Percentiles rank a stretch among this genome's conserved stretches.
Evolutionary conservation across 2,797 vertebrate genomes (phyloP).

Genomic region (Enteromius treurensis): DNA sequence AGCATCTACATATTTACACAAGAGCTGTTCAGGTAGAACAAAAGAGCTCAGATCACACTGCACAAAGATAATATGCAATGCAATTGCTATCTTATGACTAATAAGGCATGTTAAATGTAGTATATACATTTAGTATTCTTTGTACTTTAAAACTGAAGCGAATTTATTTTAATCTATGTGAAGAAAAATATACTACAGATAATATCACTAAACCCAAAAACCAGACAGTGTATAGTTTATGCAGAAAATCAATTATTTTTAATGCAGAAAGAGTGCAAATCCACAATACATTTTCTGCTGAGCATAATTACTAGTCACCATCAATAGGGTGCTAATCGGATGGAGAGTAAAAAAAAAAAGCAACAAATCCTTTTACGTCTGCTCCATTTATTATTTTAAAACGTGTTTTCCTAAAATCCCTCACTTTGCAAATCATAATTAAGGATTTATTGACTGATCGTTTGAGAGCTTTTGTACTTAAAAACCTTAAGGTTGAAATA

Average conservation of each 20-base stretch:
- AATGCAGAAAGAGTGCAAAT: constrained; percentile 54
- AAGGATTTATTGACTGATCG: constrained; percentile 66
- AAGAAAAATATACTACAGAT: too few species aligned
- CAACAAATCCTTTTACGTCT: constrained; percentile 71
- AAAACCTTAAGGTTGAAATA: constrained; percentile 67
- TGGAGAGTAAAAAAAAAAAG: constrained; percentile 61
- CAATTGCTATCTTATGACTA: constrained; percentile 70
- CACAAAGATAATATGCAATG: constrained; percentile 67
- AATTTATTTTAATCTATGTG: too few species aligned
- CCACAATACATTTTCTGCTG: constrained; percentile 58
- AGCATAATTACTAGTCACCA: constrained; percentile 63
- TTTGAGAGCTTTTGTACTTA: constrained; percentile 55
- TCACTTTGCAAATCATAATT: constrained; percentile 68
- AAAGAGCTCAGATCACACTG: constrained; percentile 66
- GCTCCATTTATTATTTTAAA: constrained; percentile 76
- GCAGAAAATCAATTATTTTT: constrained; percentile 66
- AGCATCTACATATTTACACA: constrained; percentile 66
- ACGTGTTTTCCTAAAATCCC: constrained; percentile 70
- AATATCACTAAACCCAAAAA: constrained; percentile 53
- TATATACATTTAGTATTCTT: too few species aligned
- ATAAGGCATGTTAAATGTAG: constrained; percentile 54
- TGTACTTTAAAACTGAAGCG: too few species aligned
- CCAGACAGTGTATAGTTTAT: constrained; percentile 51
- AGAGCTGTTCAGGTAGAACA: constrained; percentile 68
- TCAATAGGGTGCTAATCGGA: constrained; percentile 67